Percentiles rank a stretch among this genome's conserved stretches.
phyloP scores from a whole-genome alignment of 64 coral and sea anemone species.

The Montipora cactus region DNA sequence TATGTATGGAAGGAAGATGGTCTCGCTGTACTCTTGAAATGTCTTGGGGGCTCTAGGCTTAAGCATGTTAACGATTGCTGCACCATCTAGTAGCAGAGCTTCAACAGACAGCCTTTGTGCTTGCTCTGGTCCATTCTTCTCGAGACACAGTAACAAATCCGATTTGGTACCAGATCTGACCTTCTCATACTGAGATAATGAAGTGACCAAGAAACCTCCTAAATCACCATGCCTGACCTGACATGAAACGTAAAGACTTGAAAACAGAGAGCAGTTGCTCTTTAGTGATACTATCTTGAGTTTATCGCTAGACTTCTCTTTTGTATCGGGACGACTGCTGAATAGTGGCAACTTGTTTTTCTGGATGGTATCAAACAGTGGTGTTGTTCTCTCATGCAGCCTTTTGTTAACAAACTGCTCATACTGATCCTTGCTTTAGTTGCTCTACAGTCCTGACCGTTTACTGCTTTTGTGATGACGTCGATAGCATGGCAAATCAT shows the following conservation, averaged over 20 bases:
- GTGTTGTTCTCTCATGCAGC: constrained; percentile 8
- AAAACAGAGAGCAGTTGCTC: constrained; percentile 53
- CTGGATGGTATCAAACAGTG: constrained; percentile 53
- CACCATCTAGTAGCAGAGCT: too few relatives aligned
- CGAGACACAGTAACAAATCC: too few relatives aligned
- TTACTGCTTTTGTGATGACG: constrained; percentile 42
- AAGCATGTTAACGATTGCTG: too few relatives aligned
- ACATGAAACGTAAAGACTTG: background rate
- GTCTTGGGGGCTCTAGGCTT: too few relatives aligned
- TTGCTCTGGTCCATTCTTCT: too few relatives aligned
- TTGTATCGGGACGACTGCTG: background rate
- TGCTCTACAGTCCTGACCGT: too few relatives aligned
- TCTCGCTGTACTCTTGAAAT: too few relatives aligned
- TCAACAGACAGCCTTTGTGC: too few relatives aligned
- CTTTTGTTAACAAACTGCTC: background rate
- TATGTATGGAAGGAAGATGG: too few relatives aligned
- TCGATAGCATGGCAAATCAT: constrained; percentile 59
- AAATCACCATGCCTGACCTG: constrained; percentile 49
- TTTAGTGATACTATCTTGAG: constrained; percentile 58
- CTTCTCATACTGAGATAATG: constrained; percentile 34
- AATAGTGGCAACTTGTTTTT: constrained; percentile 45
- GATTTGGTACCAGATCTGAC: too few relatives aligned
- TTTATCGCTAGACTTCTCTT: constrained; percentile 35
- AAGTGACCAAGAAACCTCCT: constrained; percentile 13
- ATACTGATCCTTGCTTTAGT: background rate